Evolutionary conservation across 37 sponge, comb jelly and placozoan species (phyloP), one percentile per base, ranked within the genome.

Genomic region (Trichoplax adhaerens): DNA sequence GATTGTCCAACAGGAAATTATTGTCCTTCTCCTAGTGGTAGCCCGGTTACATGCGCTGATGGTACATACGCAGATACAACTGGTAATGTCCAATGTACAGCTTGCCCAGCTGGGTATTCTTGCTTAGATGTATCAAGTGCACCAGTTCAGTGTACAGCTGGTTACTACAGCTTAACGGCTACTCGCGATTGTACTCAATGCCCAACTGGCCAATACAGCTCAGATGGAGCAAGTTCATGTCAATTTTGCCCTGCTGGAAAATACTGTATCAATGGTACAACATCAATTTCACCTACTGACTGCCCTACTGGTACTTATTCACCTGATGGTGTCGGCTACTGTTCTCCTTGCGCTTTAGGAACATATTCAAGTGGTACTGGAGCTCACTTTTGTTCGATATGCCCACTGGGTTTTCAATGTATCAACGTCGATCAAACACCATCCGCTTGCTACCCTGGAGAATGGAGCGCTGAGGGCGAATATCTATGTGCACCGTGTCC

Each of bases 41-140:
- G 12, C 29, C 70, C 79, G 12, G 29, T 6, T 3, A 72, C 79
- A 2, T 78, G 79, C 64, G 73, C 79, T 7, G 49, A 57, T 2
- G 79, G 79, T 10, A 58, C 73, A 53, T 78, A 75, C 64, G 64
- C 74, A 3, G 57, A 72, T 73, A 52, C 62, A 2, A 8, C 12
- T 2, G 79, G 57, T 4, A 48, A 53, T 5, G 79, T 76, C 53
- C 73, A 74, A 56, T 73, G 73, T 29, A 7, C 62, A 3, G 46
- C 65, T 1, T 78, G 79, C 58, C 64, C 73, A 8, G 64, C 4
- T 50, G 72, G 72, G 61, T 29, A 71, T 50, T 50, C 63, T 10
- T 71, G 72, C 64, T 58, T 5, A 5, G 29, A 71, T 7, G 72
- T 58, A 47, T n/a, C 72, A 29, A 56, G 56, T 5, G 63, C 72